Conservation (phyloP, 1,140 invertebrate genomes). For the Heliconius eleuchia region DNA sequence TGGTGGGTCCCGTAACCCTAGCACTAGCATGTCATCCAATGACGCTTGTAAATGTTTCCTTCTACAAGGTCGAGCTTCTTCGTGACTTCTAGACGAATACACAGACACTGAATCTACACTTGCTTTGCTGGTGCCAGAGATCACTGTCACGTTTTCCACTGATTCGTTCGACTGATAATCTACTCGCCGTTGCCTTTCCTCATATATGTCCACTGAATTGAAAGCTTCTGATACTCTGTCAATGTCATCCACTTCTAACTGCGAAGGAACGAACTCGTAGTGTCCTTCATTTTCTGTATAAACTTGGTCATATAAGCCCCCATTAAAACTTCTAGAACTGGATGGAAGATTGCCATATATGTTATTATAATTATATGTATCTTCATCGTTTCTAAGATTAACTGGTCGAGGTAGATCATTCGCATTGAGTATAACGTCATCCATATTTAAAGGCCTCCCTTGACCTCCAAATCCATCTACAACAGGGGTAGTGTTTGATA, state of each 20-base stretch:
- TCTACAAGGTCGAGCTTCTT: conserved; percentile 63
- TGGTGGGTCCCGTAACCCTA: conserved; percentile 60
- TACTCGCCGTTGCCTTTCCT: conserved; percentile 51
- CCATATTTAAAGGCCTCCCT: conserved; percentile 71
- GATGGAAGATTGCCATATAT: conserved; percentile 61
- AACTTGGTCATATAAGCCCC: conserved; percentile 71
- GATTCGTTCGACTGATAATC: conserved; percentile 68
- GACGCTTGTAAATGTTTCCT: conserved; percentile 71
- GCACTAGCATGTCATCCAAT: conserved; percentile 75
- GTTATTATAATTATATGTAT: conserved; percentile 72
- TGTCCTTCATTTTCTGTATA: conserved; percentile 76
- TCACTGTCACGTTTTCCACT: conserved; percentile 71
- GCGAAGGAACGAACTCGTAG: conserved; percentile 70
- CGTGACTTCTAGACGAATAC: conserved; percentile 81
- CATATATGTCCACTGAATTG: conserved; percentile 72
- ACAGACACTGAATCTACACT: conserved; percentile 81
- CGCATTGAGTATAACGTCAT: conserved; percentile 66
- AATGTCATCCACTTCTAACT: conserved; percentile 63
- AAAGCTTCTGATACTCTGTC: conserved; percentile 64
- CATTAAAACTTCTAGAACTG: conserved; percentile 57
- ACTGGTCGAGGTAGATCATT: conserved; percentile 62
- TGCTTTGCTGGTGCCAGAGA: conserved; percentile 67
- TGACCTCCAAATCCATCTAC: conserved; percentile 78
- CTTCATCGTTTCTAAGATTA: conserved; percentile 56
- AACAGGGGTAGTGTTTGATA: conserved; percentile 78